Percentiles rank a stretch among this genome's conserved stretches.
These are phyloP conservation scores for Calyptomena viridis DNA, from an alignment of 2,113 vertebrate species.

Conservation along the genomic window DNA sequence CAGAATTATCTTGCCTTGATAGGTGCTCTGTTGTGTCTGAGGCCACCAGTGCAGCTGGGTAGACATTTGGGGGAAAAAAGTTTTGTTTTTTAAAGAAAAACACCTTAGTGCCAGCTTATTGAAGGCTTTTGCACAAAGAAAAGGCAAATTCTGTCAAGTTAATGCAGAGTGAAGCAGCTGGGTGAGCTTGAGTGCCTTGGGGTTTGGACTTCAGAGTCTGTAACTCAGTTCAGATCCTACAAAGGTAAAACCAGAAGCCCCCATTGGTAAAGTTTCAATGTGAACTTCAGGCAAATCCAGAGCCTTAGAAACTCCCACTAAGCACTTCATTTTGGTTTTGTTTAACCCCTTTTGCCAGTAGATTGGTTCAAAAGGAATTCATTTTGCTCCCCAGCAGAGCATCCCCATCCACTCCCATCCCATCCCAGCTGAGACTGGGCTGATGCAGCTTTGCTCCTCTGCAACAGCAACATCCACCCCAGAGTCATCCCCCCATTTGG, in stretches of 20 bases:
- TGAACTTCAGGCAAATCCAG: neutral
- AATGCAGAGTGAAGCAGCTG: neutral
- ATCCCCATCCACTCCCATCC: neutral
- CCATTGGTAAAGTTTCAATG: neutral
- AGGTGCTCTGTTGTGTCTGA: neutral
- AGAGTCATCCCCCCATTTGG: accelerated
- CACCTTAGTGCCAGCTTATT: neutral
- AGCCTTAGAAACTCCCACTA: neutral
- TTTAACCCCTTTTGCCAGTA: neutral
- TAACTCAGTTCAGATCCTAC: neutral
- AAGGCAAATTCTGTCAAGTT: neutral
- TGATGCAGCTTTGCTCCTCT: neutral
- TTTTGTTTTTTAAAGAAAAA: neutral
- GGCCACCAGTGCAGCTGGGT: neutral
- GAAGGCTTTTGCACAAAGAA: neutral
- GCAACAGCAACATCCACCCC: neutral
- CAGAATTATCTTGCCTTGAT: neutral
- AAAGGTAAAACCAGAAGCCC: neutral
- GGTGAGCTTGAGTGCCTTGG: accelerated
- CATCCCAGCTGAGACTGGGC: neutral
- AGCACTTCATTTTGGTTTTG: neutral
- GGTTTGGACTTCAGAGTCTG: neutral
- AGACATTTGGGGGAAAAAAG: neutral
- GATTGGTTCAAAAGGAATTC: neutral
- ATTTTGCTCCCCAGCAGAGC: neutral